Percentiles rank a stretch among this genome's conserved stretches.
These are phyloP conservation scores for Megalops cyprinoides DNA, from an alignment of 2,797 vertebrate genomes.

Conservation along the genomic window DNA sequence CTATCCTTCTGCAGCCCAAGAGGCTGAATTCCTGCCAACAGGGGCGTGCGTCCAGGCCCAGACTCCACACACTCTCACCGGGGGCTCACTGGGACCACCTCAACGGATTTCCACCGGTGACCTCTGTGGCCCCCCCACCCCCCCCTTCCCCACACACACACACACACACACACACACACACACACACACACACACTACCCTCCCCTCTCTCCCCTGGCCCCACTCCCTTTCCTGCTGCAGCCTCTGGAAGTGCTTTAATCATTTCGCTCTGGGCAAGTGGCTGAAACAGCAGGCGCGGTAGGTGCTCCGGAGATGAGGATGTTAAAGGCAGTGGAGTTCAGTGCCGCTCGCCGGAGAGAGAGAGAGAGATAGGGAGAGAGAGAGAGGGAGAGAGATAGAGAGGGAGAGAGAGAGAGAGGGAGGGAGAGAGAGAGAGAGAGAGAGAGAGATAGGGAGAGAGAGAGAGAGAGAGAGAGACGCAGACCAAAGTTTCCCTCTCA, in stretches of 20 bases:
- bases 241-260: conserved; percentile 48
- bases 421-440: not conserved
- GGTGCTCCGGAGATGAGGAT: conserved; percentile 40
- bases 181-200: not conserved
- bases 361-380: not conserved
- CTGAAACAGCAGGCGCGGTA: conserved; percentile 38
- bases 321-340: conserved; percentile 33
- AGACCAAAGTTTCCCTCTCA: conserved; percentile 14
- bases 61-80: conserved; percentile 45
- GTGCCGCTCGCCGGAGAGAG: conserved; percentile 9
- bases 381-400: not conserved
- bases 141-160: not conserved
- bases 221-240: conserved; percentile 33
- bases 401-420: conserved; percentile 2
- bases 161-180: not conserved
- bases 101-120: conserved; percentile 57
- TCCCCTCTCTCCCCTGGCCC: conserved; percentile 21
- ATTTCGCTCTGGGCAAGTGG: conserved; percentile 40
- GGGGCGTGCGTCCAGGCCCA: conserved; percentile 49
- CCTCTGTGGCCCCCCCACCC: conserved; percentile 36
- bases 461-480: not conserved
- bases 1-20: conserved; percentile 27
- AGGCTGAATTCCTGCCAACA: conserved; percentile 58
- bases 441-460: not conserved
- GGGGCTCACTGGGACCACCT: conserved; percentile 52